Percentiles rank a stretch among this genome's conserved stretches.
Evolutionary conservation across 1,140 invertebrate species (phyloP).

Genomic region (Anastatus disparis): DNA sequence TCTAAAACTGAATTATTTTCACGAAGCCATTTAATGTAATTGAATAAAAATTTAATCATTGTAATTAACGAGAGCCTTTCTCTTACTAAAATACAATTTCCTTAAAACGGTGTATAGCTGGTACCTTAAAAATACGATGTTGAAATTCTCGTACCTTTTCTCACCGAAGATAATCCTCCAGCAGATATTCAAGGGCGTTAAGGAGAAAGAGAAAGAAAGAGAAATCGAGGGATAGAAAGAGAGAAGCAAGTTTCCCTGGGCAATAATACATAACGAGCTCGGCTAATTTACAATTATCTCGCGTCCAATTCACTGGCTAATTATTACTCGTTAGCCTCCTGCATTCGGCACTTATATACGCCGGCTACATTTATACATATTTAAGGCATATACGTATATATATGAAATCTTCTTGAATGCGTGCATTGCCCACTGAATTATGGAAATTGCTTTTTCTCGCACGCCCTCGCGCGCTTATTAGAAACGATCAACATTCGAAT

Average conservation of each 20-base stretch:
- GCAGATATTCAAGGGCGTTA: slow-evolving; percentile 4
- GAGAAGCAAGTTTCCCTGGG: too few relatives aligned
- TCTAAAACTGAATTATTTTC: too few relatives aligned
- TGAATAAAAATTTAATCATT: not conserved
- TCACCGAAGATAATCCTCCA: slow-evolving; percentile 11
- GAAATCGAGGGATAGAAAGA: too few relatives aligned
- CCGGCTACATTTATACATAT: not conserved
- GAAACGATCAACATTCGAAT: slow-evolving; percentile 30
- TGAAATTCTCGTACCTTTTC: not conserved
- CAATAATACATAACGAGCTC: slow-evolving; percentile 31
- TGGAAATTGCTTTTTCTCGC: slow-evolving; percentile 32
- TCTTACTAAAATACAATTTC: not conserved
- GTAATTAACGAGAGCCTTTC: not conserved
- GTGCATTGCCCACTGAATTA: slow-evolving; percentile 33
- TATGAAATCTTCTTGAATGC: not conserved
- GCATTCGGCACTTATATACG: not conserved
- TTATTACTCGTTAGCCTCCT: slow-evolving; percentile 38
- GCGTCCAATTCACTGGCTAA: slow-evolving; percentile 34
- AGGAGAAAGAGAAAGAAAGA: too few relatives aligned
- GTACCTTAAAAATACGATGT: not conserved
- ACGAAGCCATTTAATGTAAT: not conserved
- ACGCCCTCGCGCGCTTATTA: slow-evolving; percentile 15
- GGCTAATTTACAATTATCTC: slow-evolving; percentile 39
- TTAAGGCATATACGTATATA: too few relatives aligned
- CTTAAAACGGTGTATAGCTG: not conserved